A percentile compares a stretch with the other conserved stretches of the same genome.
Evolutionary conservation across 2,888 invertebrate species (phyloP).

Genomic region (Phengaris arion): DNA sequence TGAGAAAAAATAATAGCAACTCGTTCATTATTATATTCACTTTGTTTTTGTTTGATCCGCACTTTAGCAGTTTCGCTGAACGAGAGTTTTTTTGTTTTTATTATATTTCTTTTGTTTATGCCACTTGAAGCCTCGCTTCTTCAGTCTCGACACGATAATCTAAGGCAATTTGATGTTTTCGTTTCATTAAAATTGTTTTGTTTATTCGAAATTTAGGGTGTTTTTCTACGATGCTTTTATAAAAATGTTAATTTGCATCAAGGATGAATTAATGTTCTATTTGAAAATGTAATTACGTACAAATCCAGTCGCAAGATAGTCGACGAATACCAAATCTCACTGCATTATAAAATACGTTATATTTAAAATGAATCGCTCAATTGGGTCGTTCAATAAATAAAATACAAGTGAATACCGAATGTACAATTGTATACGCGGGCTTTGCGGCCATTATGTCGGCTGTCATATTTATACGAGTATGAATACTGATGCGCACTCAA

Average conservation of each 20-base stretch:
- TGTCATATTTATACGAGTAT: conserved; percentile 17
- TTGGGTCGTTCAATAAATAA: conserved; percentile 14
- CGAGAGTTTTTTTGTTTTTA: conserved; percentile 32
- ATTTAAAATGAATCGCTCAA: conserved; percentile 8
- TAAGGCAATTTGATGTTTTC: not conserved
- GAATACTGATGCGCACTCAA: conserved; percentile 15
- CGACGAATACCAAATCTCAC: not conserved
- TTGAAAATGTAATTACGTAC: not conserved
- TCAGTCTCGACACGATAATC: not conserved
- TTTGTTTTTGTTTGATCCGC: conserved; percentile 40
- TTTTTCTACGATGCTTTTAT: not conserved
- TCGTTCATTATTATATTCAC: conserved; percentile 40
- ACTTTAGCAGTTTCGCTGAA: conserved; percentile 34
- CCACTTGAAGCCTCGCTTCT: conserved; percentile 13
- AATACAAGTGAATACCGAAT: conserved; percentile 1
- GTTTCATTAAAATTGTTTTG: conserved; percentile 13
- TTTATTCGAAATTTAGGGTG: not conserved
- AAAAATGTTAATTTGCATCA: not conserved
- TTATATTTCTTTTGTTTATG: conserved; percentile 23
- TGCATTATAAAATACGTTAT: not conserved
- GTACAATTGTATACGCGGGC: not conserved
- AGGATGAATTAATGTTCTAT: too few relatives aligned
- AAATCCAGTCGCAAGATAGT: not conserved
- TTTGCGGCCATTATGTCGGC: not conserved
- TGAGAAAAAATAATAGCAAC: conserved; percentile 37